phyloP scores from a whole-genome alignment of 2,888 invertebrate genomes.

The Athalia rosae region DNA sequence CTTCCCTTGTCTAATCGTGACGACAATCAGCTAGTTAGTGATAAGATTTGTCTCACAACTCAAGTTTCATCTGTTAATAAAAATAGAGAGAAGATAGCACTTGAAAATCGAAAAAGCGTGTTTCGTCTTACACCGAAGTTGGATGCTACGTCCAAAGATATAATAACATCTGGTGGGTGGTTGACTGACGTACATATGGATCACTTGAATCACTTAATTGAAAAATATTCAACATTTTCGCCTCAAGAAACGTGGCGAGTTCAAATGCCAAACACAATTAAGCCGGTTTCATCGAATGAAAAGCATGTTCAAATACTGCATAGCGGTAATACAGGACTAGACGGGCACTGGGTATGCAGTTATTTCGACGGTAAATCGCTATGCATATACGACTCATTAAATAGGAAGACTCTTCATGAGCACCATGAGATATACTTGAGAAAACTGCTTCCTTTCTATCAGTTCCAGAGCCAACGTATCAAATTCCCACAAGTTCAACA shows the following conservation, averaged over 20 bases:
- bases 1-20: too few species aligned
- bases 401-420: background rate
- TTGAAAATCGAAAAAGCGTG: background rate
- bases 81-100: background rate
- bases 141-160: background rate
- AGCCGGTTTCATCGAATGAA: constrained; percentile 40
- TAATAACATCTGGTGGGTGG: constrained; percentile 2
- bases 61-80: background rate
- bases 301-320: constrained; percentile 51
- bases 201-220: constrained; percentile 41
- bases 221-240: constrained; percentile 25
- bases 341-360: constrained; percentile 34
- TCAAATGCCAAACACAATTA: constrained; percentile 40
- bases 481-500: constrained; percentile 15
- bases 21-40: too few species aligned
- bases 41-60: too few species aligned
- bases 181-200: constrained; percentile 46
- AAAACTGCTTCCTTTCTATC: constrained; percentile 11
- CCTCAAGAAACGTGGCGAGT: constrained; percentile 42
- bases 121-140: background rate
- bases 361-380: constrained; percentile 4
- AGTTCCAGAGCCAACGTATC: background rate
- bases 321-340: constrained; percentile 33
- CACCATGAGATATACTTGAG: constrained; percentile 2
- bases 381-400: background rate